phyloP scores from a whole-genome alignment of 2,888 invertebrate genomes.

The Oligia strigilis region DNA sequence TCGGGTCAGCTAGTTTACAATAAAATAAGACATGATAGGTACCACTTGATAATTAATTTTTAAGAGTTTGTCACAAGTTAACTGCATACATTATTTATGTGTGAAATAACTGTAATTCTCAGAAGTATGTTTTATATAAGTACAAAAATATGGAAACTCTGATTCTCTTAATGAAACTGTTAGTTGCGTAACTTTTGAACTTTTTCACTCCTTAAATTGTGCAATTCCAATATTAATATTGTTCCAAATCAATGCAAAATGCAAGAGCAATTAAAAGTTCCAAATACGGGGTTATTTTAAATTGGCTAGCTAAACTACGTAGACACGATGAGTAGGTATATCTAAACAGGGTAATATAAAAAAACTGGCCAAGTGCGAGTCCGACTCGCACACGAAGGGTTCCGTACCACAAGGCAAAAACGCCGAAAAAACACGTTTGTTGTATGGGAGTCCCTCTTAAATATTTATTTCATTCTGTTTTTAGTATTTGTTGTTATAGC shows the following conservation, averaged over 20 bases:
- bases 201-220: background rate
- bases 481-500: too few species aligned
- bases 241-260: background rate
- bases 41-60: background rate
- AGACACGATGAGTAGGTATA: too few species aligned
- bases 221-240: background rate
- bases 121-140: conserved; percentile 1
- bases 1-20: background rate
- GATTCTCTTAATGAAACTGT: background rate
- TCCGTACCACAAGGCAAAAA: too few species aligned
- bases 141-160: background rate
- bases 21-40: background rate
- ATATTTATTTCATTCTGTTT: too few species aligned
- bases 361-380: too few species aligned
- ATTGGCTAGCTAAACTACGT: too few species aligned
- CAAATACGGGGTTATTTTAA: too few species aligned
- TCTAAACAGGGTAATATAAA: too few species aligned
- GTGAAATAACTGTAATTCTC: background rate
- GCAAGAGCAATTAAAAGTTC: too few species aligned
- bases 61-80: background rate
- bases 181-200: background rate
- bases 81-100: background rate
- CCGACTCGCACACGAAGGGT: too few species aligned
- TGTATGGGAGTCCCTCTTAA: too few species aligned
- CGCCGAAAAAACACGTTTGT: too few species aligned